Evolutionary conservation across 2,797 vertebrate genomes (phyloP).

Genomic region (Huso huso): DNA sequence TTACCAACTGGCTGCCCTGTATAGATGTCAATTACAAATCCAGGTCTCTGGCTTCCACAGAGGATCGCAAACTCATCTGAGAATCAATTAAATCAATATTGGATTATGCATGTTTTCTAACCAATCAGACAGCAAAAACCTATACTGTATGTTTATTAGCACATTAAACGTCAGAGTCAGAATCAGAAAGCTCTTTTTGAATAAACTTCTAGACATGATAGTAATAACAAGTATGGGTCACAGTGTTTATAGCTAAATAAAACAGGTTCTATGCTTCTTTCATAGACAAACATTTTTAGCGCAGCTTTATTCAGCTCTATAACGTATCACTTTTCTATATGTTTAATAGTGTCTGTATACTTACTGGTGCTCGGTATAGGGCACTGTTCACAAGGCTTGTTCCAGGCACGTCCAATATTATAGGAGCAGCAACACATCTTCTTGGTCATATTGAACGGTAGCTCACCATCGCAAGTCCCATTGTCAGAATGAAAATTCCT

Average conservation of each 20-base stretch:
- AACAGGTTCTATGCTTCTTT: no score
- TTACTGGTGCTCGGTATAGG: constrained; percentile 85
- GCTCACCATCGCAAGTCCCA: constrained; percentile 85
- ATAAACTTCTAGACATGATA: background rate
- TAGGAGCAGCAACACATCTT: constrained; percentile 99
- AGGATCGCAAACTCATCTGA: constrained; percentile 81
- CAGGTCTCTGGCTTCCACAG: constrained; percentile 85
- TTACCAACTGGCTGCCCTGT: constrained; percentile 86
- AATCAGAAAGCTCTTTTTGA: background rate
- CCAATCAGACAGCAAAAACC: no score
- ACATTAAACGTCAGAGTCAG: no score
- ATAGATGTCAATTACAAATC: constrained; percentile 91
- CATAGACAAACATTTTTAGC: no score
- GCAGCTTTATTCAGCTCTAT: no score
- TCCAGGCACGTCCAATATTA: constrained; percentile 93
- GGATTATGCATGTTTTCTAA: no score
- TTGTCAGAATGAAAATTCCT: constrained; percentile 90
- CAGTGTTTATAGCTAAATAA: no score
- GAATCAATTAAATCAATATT: constrained; percentile 14
- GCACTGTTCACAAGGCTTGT: constrained; percentile 90
- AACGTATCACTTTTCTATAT: no score
- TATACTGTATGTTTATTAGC: no score
- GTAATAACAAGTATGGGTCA: no score
- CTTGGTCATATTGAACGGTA: constrained; percentile 93
- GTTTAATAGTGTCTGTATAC: constrained; percentile 10